These are phyloP conservation scores for Nerophis lumbriciformis DNA, from an alignment of 2,113 vertebrate species.

Conservation along the genomic window DNA sequence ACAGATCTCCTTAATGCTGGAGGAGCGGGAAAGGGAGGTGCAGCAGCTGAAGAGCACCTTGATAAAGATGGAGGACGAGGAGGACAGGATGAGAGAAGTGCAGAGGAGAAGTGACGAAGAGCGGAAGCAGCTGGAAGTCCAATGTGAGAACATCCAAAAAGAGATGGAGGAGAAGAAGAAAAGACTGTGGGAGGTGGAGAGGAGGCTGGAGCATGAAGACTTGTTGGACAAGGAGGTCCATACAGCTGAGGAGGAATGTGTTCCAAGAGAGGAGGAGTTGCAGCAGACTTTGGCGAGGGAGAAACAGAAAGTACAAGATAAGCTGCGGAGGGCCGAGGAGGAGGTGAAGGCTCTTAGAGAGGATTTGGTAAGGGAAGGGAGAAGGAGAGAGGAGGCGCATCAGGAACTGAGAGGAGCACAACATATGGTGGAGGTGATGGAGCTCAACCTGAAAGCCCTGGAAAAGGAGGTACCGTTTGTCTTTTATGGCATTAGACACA, in stretches of 20 bases:
- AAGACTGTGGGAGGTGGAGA: too few relatives aligned
- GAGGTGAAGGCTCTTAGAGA: constrained; percentile 1
- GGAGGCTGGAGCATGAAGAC: too few relatives aligned
- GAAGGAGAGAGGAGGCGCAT: background rate
- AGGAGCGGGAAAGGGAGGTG: background rate
- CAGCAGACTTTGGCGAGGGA: constrained; percentile 18
- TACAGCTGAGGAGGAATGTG: background rate
- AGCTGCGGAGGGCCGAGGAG: background rate
- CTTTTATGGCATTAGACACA: background rate
- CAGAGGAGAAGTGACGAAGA: background rate
- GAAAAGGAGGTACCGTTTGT: constrained; percentile 30
- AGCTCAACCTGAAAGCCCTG: constrained; percentile 19
- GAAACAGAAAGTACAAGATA: background rate
- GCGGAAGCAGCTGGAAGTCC: background rate
- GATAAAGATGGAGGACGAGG: background rate
- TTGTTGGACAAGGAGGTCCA: constrained; percentile 3
- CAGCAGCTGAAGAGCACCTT: background rate
- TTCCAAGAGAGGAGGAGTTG: constrained; percentile 22
- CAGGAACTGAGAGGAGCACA: constrained; percentile 25
- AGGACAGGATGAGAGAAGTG: background rate
- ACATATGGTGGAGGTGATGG: constrained; percentile 19
- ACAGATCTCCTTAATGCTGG: background rate
- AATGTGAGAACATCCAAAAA: background rate
- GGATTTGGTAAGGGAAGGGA: background rate
- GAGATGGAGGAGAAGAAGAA: constrained; percentile 8